Base-by-base conservation (phyloP, 2,113 vertebrate species). In the Fregata magnificens region DNA sequence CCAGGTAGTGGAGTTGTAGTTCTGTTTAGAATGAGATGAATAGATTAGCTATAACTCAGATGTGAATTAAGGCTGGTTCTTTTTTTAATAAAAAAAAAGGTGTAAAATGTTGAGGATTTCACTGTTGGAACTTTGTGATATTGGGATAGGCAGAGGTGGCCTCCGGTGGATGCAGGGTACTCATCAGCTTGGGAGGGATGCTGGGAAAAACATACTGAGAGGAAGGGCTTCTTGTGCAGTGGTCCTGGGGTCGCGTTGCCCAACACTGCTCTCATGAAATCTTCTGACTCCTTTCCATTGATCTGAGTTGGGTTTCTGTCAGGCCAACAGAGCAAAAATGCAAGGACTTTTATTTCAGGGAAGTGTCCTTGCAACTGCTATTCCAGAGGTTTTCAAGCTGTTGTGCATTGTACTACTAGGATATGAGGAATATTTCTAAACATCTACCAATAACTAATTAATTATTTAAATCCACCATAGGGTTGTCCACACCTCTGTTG, bases 211-310 rank as follows among this genome's bases (percentile, higher is more conserved):
- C 7, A 50, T 6, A 52, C 13, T 40, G 8, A 38, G 50, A 86
- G 16, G 6, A 62, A 83, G 16, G 11, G 7, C 13, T 66, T 71
- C 50, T 58, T 69, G 31, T 18, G 31, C 21, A 70, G 32, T 71
- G 25, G 3, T 86, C 28, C 58, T 63, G 25, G 1, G 4, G 10
- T 50, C 56, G 38, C 3, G 0, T 29, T 47, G 25, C 15, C 32
- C 58, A 76, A 5, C 3, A 0, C 11, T 84, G 29, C 19, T 73
- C 31, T 47, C 0, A 0, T 42, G 44, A 65, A 70, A 24, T 53
- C 40, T 89, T 38, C 40, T 70, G 34, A 49, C 16, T 66, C 16
- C 4, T 70, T 93, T 94, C 18, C n/a, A n/a, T 42, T 79, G 19
- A 81, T 3, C 50, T n/a, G 20, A 86, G 7, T 3, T 92, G 17